Evolutionary conservation across 1,140 invertebrate species (phyloP).

Genomic region (Diorhabda sublineata): DNA sequence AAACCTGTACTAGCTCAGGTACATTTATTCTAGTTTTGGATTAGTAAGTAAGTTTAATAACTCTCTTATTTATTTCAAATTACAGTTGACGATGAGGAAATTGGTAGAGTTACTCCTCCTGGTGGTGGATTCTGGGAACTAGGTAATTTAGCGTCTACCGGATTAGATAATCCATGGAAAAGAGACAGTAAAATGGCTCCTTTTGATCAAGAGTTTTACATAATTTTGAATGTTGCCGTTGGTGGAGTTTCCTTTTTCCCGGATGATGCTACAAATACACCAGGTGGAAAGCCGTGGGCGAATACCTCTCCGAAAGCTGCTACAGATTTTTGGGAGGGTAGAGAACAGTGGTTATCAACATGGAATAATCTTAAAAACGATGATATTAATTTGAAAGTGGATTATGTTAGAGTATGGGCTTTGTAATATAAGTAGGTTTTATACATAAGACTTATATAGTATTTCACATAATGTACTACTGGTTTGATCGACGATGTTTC

Average conservation of each 20-base stretch:
- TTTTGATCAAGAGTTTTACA: slow-evolving; percentile 61
- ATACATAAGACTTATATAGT: too few relatives aligned
- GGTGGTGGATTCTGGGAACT: slow-evolving; percentile 34
- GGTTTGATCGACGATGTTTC: too few relatives aligned
- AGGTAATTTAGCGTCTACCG: slow-evolving; percentile 17
- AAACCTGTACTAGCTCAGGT: too few relatives aligned
- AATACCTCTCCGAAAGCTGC: slow-evolving; percentile 40
- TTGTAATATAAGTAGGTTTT: slow-evolving; percentile 42
- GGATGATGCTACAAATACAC: slow-evolving; percentile 41
- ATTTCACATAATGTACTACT: too few relatives aligned
- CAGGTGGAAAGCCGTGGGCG: slow-evolving; percentile 49
- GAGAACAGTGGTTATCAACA: slow-evolving; percentile 49
- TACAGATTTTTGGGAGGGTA: slow-evolving; percentile 51
- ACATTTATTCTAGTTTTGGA: not conserved
- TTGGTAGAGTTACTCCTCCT: slow-evolving; percentile 28
- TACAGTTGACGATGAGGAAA: slow-evolving; percentile 27
- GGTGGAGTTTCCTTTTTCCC: slow-evolving; percentile 50
- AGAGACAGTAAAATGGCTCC: slow-evolving; percentile 50
- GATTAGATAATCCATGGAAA: slow-evolving; percentile 45
- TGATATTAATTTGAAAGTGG: slow-evolving; percentile 54
- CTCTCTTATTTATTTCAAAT: too few relatives aligned
- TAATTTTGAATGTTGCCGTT: slow-evolving; percentile 55
- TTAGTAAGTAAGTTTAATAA: too few relatives aligned
- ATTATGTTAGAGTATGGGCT: slow-evolving; percentile 57
- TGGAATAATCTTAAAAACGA: slow-evolving; percentile 46